phyloP scores from a whole-genome alignment of 2,888 invertebrate genomes.

The Pyrrhia umbra region DNA sequence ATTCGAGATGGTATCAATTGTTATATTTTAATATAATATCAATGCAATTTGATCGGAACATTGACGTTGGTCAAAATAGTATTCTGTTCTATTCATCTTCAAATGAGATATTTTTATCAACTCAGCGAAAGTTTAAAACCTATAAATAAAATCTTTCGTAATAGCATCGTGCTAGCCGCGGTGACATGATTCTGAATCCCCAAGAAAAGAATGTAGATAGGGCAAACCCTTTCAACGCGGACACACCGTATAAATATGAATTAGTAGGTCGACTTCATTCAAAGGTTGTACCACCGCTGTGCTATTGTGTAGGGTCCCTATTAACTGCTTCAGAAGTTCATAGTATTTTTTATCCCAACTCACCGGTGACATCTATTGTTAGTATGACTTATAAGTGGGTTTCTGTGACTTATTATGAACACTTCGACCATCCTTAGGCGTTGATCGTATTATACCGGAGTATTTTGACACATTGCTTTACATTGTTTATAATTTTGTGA shows the following conservation, averaged over 20 bases:
- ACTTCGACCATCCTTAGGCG: constrained; percentile 69
- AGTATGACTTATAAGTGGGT: constrained; percentile 72
- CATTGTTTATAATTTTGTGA: constrained; percentile 84
- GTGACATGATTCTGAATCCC: constrained; percentile 69
- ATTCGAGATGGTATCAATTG: neutral
- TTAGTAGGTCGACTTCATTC: constrained; percentile 80
- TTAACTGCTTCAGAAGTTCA: constrained; percentile 90
- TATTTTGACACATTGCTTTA: constrained; percentile 88
- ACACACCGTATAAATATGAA: constrained; percentile 80
- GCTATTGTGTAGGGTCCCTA: constrained; percentile 78
- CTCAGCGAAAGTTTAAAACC: neutral
- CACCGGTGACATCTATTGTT: constrained; percentile 79
- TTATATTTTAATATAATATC: constrained; percentile 7
- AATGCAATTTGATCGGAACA: neutral
- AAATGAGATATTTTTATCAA: neutral
- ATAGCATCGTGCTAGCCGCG: constrained; percentile 33
- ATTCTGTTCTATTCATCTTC: neutral
- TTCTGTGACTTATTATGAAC: constrained; percentile 74
- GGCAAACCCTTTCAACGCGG: constrained; percentile 75
- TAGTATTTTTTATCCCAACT: constrained; percentile 81
- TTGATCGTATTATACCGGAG: constrained; percentile 80
- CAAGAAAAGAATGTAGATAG: constrained; percentile 67
- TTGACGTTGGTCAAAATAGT: neutral
- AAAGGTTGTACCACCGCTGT: constrained; percentile 76
- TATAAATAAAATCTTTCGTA: constrained; percentile 9